Evolutionary conservation across 2,888 invertebrate species (phyloP), one percentile per base, ranked within the genome.

Genomic region (Chloroclysta siterata): DNA sequence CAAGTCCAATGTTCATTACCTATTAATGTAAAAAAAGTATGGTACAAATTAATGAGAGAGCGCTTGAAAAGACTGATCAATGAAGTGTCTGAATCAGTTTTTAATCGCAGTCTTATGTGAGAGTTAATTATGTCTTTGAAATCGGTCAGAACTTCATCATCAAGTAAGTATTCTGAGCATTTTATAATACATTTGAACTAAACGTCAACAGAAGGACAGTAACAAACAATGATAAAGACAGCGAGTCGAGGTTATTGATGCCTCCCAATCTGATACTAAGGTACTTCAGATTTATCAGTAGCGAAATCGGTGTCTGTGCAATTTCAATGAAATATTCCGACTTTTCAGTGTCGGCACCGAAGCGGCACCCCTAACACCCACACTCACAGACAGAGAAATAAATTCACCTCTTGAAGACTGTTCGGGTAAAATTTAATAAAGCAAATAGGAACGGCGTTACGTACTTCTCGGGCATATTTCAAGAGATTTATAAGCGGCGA

Each of bases 361-460:
- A 51, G 15, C 17, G 41, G 44, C 65, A 53, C 17, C 65, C 51
- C 65, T 65, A 44, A 52, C 47, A 50, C 76, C 77, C 72, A 75
- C 77, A 81, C 74, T 83, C 78, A 76, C 80, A 83, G 83, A 84
- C 84, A 84, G 78, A 71, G 75, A 83, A 86, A 86, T 86, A 87
- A 86, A 87, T 87, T 85, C 81, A 70, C 70, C 76, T 77, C 79
- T 73, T 82, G 79, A 82, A 83, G 80, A 82, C 80, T 82, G 82
- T 81, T 79, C 72, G 81, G 75, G 80, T 82, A 77, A 88, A 88
- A 88, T 88, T 87, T 85, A 87, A 87, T 87, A 87, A 87, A 86
- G 86, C 85, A 87, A 88, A 87, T 84, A 86, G 77, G 81, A 80
- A 83, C 82, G 78, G 76, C 77, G 81, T 81, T 82, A 80, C 78